Evolutionary conservation across 64 coral and sea anemone species (phyloP).

Genomic region (Anthopleura sola): DNA sequence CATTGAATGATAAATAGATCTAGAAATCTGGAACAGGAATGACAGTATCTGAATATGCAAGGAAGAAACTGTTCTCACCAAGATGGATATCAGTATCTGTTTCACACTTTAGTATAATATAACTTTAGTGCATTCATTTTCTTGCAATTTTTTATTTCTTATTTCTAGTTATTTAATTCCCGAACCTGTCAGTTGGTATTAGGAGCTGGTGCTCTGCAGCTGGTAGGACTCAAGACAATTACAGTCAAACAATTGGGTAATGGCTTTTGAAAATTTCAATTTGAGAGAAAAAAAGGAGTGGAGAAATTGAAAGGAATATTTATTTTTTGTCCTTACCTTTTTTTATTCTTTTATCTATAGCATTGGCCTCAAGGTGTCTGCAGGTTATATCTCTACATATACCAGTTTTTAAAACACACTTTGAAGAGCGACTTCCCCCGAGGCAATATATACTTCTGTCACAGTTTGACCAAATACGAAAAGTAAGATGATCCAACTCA

Average conservation of each 20-base stretch:
- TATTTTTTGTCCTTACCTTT: background rate
- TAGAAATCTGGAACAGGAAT: no score
- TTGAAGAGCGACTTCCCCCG: constrained; percentile 88
- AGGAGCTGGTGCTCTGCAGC: constrained; percentile 92
- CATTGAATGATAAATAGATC: background rate
- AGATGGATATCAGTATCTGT: no score
- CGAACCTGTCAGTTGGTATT: constrained; percentile 92
- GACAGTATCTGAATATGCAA: no score
- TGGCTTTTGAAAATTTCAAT: no score
- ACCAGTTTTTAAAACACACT: constrained; percentile 90
- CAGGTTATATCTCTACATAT: constrained; percentile 89
- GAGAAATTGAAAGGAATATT: no score
- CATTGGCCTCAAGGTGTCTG: constrained; percentile 77
- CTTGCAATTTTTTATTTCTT: background rate
- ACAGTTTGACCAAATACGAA: constrained; percentile 98
- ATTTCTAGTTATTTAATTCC: constrained; percentile 87
- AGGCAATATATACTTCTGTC: constrained; percentile 89
- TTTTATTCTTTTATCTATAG: constrained; percentile 32
- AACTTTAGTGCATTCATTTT: no score
- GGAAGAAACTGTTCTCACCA: no score
- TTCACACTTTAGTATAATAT: no score
- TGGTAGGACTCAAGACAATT: constrained; percentile 94
- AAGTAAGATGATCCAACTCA: constrained; percentile 34
- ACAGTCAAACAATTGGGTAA: constrained; percentile 92
- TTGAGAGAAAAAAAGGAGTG: no score